Conservation (phyloP, 92 coral and sea anemone genomes). For the Zoanthus sansibaricus region DNA sequence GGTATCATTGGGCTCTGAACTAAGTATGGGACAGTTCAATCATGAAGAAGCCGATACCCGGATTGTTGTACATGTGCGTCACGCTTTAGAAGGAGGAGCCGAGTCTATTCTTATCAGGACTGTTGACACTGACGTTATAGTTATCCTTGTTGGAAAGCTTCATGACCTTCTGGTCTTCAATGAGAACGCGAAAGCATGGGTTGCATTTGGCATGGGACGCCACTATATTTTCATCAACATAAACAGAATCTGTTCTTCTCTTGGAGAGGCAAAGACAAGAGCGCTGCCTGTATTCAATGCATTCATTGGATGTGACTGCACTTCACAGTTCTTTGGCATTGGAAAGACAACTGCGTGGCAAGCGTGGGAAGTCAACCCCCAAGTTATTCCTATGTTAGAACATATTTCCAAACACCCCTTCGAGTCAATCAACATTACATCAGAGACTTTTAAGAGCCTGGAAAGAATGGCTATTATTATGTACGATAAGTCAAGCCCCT, state of each 20-base stretch:
- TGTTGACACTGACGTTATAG: conserved; percentile 60
- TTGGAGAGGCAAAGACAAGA: conserved; percentile 56
- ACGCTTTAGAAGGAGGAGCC: conserved; percentile 59
- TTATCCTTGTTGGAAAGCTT: conserved; percentile 66
- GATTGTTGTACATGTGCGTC: conserved; percentile 57
- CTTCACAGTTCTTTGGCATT: conserved; percentile 49
- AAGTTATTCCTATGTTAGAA: conserved; percentile 36
- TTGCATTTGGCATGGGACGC: conserved; percentile 71
- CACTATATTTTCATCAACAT: conserved; percentile 60
- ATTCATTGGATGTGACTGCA: conserved; percentile 61
- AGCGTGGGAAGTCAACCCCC: conserved; percentile 27
- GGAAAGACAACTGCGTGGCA: conserved; percentile 51
- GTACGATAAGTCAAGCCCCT: conserved; percentile 46
- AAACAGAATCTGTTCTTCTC: conserved; percentile 56
- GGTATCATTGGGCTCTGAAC: conserved; percentile 6
- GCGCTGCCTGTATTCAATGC: conserved; percentile 67
- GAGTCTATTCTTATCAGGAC: conserved; percentile 52
- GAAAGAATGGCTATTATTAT: conserved; percentile 48
- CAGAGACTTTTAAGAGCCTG: conserved; percentile 21
- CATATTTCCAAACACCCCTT: conserved; percentile 38
- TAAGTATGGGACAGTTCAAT: conserved; percentile 48
- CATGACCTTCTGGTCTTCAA: conserved; percentile 62
- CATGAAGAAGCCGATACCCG: conserved; percentile 65
- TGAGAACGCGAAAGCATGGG: conserved; percentile 56
- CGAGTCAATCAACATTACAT: background rate